These are phyloP conservation scores for Candidula unifasciata DNA, from an alignment of 2,888 invertebrate genomes.

Conservation along the genomic window DNA sequence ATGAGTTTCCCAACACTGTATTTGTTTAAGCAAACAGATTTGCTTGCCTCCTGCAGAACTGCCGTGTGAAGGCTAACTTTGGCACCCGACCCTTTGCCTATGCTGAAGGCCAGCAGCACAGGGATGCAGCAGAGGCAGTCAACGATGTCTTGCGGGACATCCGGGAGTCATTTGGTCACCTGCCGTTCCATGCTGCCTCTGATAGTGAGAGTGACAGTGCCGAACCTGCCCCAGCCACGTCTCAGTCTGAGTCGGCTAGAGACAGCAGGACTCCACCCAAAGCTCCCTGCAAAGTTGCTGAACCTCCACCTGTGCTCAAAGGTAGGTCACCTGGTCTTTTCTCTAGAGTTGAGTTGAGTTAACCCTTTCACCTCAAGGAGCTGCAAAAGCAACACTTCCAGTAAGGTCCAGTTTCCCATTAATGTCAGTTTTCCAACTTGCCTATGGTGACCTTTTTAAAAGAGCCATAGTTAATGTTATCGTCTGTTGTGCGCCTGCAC, in stretches of 20 bases:
- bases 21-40: neutral
- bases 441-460: too few species aligned
- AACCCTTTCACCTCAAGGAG: too few species aligned
- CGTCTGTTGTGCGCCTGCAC: too few species aligned
- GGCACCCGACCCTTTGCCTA: slow-evolving; percentile 76
- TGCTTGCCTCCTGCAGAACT: slow-evolving; percentile 61
- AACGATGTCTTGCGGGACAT: slow-evolving; percentile 75
- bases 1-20: too few species aligned
- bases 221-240: slow-evolving; percentile 38
- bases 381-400: too few species aligned
- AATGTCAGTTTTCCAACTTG: too few species aligned
- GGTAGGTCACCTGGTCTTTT: slow-evolving; percentile 27
- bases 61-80: slow-evolving; percentile 76
- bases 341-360: too few species aligned
- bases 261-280: slow-evolving; percentile 60
- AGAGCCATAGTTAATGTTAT: too few species aligned
- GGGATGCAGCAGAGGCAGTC: slow-evolving; percentile 75
- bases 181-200: slow-evolving; percentile 73
- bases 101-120: slow-evolving; percentile 75
- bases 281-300: slow-evolving; percentile 69
- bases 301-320: slow-evolving; percentile 66
- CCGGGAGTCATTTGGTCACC: slow-evolving; percentile 73
- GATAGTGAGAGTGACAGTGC: slow-evolving; percentile 76
- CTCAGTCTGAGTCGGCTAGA: slow-evolving; percentile 33
- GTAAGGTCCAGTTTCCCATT: too few species aligned